Conservation (phyloP, 2,797 vertebrate species). For the Pyrocephalus nanus region DNA sequence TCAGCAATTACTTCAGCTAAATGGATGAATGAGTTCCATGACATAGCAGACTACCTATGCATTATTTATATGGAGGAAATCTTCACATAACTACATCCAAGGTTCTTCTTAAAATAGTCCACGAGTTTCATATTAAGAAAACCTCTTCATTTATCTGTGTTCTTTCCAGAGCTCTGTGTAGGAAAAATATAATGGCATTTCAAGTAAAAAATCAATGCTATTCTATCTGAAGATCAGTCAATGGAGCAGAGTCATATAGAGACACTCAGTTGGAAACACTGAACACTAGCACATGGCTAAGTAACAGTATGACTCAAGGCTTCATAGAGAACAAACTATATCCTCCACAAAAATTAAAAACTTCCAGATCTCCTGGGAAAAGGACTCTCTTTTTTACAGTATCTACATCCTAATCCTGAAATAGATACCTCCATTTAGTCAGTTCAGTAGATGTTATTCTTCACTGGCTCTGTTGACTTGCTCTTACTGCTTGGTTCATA, state of each 20-base stretch:
- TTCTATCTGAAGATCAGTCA: conserved; percentile 18
- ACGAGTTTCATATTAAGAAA: neutral
- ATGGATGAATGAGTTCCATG: conserved; percentile 52
- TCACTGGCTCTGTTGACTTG: neutral
- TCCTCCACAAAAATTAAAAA: neutral
- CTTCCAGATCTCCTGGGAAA: neutral
- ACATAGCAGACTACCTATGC: conserved; percentile 14
- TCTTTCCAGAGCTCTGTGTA: conserved; percentile 26
- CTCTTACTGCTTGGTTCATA: neutral
- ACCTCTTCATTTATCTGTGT: conserved; percentile 35
- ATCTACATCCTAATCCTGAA: neutral
- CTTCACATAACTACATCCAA: conserved; percentile 30
- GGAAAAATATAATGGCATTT: conserved; percentile 26
- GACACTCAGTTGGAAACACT: neutral
- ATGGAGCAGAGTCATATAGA: neutral
- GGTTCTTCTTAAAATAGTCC: conserved; percentile 45
- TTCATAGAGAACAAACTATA: neutral
- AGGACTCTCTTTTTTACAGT: neutral
- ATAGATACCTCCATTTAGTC: neutral
- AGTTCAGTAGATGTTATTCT: neutral
- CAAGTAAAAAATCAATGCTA: conserved; percentile 47
- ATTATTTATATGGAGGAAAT: conserved; percentile 55
- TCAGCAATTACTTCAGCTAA: conserved; percentile 48
- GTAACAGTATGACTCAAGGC: neutral
- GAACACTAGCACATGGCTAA: neutral